Conservation (phyloP, 2,113 vertebrate species). For the Bubo blakistoni region DNA sequence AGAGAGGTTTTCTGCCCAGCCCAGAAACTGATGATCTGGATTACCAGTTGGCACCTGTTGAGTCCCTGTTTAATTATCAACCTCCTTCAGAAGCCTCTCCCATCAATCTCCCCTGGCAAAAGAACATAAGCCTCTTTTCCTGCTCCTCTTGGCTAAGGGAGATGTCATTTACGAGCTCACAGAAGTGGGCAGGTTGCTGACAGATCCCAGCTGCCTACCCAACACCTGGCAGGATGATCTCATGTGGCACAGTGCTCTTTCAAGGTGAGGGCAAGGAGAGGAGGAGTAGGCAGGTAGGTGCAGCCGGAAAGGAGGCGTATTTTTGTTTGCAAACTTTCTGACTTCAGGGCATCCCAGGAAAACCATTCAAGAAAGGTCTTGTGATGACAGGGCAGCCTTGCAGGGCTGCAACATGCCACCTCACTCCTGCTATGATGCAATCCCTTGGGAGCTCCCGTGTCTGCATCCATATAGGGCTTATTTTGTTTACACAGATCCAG, state of each 20-base stretch:
- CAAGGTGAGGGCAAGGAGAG: background rate
- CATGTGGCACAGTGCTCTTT: background rate
- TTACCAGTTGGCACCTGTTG: background rate
- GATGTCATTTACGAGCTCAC: background rate
- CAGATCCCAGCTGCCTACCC: background rate
- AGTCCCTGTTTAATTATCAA: background rate
- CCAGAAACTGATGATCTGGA: background rate
- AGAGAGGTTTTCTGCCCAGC: background rate
- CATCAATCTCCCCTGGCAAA: background rate
- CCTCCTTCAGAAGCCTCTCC: background rate
- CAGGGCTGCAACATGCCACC: background rate
- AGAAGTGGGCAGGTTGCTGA: background rate
- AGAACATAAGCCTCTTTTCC: background rate
- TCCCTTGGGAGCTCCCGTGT: background rate
- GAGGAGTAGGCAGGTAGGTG: background rate
- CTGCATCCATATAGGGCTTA: accelerated
- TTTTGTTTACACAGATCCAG: background rate
- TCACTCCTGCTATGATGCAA: background rate
- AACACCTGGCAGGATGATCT: background rate
- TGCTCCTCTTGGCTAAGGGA: background rate
- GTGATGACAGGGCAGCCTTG: background rate
- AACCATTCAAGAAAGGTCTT: background rate
- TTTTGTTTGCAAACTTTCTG: background rate
- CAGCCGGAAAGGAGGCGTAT: background rate
- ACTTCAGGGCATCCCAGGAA: background rate